phyloP scores from a whole-genome alignment of 2,797 vertebrate species.

The Sternotherus odoratus region DNA sequence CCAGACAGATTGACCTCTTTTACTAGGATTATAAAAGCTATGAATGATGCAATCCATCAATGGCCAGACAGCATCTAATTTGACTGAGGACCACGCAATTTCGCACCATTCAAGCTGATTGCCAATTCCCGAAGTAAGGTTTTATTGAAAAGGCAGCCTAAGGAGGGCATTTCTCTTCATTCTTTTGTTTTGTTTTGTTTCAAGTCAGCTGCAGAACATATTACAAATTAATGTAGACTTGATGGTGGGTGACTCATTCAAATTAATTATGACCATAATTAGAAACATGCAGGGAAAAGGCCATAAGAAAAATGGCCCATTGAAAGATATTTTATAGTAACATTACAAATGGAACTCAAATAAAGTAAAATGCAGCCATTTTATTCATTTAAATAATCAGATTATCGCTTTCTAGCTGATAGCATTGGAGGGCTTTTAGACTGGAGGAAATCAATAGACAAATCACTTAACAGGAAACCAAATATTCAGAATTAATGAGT shows the following conservation, averaged over 20 bases:
- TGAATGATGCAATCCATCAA: slow-evolving; percentile 73
- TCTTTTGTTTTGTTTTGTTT: slow-evolving; percentile 20
- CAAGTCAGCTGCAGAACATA: slow-evolving; percentile 64
- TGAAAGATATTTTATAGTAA: slow-evolving; percentile 42
- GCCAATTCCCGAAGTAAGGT: slow-evolving; percentile 72
- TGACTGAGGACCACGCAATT: slow-evolving; percentile 69
- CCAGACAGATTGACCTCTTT: slow-evolving; percentile 67
- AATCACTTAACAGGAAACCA: slow-evolving; percentile 66
- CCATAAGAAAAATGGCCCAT: slow-evolving; percentile 64
- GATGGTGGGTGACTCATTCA: slow-evolving; percentile 70
- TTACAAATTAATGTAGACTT: slow-evolving; percentile 64
- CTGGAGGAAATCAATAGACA: slow-evolving; percentile 54
- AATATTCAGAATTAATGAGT: slow-evolving; percentile 67
- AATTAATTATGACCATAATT: slow-evolving; percentile 77
- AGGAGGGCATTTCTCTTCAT: slow-evolving; percentile 41
- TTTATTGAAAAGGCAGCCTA: slow-evolving; percentile 61
- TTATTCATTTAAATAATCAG: slow-evolving; percentile 72
- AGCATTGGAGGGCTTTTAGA: slow-evolving; percentile 52
- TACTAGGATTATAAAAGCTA: slow-evolving; percentile 67
- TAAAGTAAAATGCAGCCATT: slow-evolving; percentile 49
- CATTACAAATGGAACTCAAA: slow-evolving; percentile 63
- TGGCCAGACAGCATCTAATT: slow-evolving; percentile 48
- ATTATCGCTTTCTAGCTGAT: slow-evolving; percentile 32
- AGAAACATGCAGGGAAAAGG: slow-evolving; percentile 73
- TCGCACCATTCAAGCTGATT: slow-evolving; percentile 26